These are phyloP conservation scores for Fragum sueziense DNA, from an alignment of 2,888 invertebrate species.

Conservation along the genomic window DNA sequence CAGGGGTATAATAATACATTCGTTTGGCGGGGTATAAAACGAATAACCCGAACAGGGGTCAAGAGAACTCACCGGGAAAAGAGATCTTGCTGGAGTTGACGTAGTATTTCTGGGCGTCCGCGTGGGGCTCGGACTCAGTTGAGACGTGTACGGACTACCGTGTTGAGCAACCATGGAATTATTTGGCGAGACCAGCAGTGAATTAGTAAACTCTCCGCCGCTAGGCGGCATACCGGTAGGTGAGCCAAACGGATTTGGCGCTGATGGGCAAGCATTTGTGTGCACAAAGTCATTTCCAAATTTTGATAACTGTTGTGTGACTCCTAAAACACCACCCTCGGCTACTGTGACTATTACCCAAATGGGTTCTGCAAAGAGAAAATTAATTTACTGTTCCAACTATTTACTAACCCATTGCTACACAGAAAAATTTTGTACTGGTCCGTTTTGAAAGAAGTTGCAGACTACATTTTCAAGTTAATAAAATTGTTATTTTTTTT, in stretches of 20 bases:
- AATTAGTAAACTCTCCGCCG: constrained; percentile 21
- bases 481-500: too few species aligned
- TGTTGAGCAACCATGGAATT: constrained; percentile 64
- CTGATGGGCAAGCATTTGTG: constrained; percentile 51
- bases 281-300: constrained; percentile 81
- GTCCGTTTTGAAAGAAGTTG: too few species aligned
- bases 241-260: constrained; percentile 72
- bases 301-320: constrained; percentile 90
- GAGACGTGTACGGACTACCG: constrained; percentile 62
- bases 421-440: too few species aligned
- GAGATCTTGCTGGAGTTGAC: constrained; percentile 55
- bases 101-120: constrained; percentile 23
- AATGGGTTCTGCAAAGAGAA: constrained; percentile 87
- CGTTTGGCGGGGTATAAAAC: not conserved
- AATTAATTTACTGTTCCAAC: too few species aligned
- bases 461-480: too few species aligned
- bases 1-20: too few species aligned
- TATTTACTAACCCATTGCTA: too few species aligned
- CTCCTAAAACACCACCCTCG: constrained; percentile 90
- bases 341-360: constrained; percentile 92
- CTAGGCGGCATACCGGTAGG: constrained; percentile 50
- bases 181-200: constrained; percentile 58
- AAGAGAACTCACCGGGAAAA: constrained; percentile 62
- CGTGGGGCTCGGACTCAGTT: constrained; percentile 56
- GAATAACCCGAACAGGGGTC: not conserved